These are phyloP conservation scores for Acanthurus tractus DNA, from an alignment of 2,797 vertebrate species.

Conservation along the genomic window DNA sequence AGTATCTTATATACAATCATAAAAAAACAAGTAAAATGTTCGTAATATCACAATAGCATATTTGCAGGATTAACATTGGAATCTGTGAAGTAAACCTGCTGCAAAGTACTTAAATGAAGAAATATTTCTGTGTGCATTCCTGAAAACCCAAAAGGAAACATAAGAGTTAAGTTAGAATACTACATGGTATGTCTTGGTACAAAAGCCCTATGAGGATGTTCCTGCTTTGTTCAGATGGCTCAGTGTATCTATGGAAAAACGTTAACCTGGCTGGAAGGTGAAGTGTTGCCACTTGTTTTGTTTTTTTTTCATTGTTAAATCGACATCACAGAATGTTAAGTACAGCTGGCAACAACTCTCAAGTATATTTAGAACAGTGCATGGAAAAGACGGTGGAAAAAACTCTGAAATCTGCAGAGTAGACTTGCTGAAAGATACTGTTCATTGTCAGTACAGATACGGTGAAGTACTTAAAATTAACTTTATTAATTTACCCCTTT, in stretches of 20 bases:
- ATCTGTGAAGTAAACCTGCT: constrained; percentile 45
- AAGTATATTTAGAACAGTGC: constrained; percentile 16
- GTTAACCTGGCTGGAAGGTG: background rate
- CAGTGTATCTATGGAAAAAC: constrained; percentile 43
- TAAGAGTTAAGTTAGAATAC: constrained; percentile 38
- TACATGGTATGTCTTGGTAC: constrained; percentile 27
- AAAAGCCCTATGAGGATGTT: constrained; percentile 44
- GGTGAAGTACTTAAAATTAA: constrained; percentile 9
- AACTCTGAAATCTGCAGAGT: background rate
- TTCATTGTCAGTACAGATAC: constrained; percentile 28
- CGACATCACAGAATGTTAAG: constrained; percentile 41
- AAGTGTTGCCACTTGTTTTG: background rate
- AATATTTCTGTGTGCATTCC: constrained; percentile 31
- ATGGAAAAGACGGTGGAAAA: constrained; percentile 6
- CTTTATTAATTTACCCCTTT: constrained; percentile 6
- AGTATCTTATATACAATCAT: constrained; percentile 71
- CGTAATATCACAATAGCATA: constrained; percentile 54
- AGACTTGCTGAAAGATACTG: constrained; percentile 16
- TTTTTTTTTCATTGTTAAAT: constrained; percentile 6
- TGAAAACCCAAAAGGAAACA: constrained; percentile 31
- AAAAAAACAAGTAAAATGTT: constrained; percentile 62
- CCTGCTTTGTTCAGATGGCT: constrained; percentile 59
- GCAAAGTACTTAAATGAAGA: constrained; percentile 14
- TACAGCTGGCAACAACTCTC: constrained; percentile 34
- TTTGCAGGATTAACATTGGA: constrained; percentile 42